Percentiles rank a stretch among this genome's conserved stretches.
Evolutionary conservation across 1,140 invertebrate species (phyloP).

Genomic region (Homarus americanus): DNA sequence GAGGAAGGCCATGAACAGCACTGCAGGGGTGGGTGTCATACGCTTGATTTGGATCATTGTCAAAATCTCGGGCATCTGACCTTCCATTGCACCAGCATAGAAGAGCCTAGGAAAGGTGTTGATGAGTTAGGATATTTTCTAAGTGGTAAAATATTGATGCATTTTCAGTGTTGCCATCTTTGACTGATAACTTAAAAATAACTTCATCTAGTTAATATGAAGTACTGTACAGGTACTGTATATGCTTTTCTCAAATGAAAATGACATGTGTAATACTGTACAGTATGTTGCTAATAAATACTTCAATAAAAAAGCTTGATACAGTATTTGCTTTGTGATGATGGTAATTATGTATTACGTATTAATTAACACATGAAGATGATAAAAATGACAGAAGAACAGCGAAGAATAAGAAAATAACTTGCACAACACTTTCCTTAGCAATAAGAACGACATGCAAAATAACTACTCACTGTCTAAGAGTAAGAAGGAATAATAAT

Average conservation of each 20-base stretch:
- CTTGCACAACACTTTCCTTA: background rate
- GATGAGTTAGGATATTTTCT: background rate
- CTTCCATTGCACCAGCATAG: slow-evolving; percentile 96
- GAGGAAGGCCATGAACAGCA: slow-evolving; percentile 93
- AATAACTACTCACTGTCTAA: background rate
- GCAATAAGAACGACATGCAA: background rate
- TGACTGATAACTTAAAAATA: background rate
- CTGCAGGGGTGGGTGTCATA: slow-evolving; percentile 95
- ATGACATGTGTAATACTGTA: no score
- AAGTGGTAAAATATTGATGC: background rate
- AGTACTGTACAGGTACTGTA: no score
- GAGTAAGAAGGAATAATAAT: background rate
- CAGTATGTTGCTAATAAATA: no score
- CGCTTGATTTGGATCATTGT: slow-evolving; percentile 95
- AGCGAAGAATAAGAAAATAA: background rate
- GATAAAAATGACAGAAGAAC: background rate
- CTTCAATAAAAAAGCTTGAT: no score
- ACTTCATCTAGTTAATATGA: background rate
- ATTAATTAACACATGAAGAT: background rate
- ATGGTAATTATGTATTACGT: no score
- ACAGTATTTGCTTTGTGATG: no score
- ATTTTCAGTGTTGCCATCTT: no score
- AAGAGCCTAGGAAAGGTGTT: slow-evolving; percentile 83
- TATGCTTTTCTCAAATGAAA: no score
- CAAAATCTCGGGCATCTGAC: slow-evolving; percentile 97